Conservation (phyloP, 2,888 invertebrate species). For the Ormyrus thymus region DNA sequence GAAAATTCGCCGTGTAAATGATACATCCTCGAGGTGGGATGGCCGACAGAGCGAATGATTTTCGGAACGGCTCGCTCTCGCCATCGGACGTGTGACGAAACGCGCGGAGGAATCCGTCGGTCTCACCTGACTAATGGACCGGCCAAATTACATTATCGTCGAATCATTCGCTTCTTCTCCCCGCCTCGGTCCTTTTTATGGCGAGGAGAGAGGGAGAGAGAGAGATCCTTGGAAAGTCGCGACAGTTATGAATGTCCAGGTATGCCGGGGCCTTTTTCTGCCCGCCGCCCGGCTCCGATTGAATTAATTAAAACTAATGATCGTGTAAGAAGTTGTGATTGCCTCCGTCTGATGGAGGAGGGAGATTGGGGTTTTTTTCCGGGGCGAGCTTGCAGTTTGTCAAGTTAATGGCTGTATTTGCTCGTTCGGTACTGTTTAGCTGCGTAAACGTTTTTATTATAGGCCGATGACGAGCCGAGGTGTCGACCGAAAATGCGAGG, state of each 20-base stretch:
- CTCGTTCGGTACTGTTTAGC: constrained; percentile 17
- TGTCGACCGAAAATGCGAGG: neutral
- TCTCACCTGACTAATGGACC: constrained; percentile 53
- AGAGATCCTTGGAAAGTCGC: constrained; percentile 30
- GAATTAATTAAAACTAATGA: constrained; percentile 48
- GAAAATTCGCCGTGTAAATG: constrained; percentile 52
- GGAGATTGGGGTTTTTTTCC: neutral
- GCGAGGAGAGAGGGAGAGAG: neutral
- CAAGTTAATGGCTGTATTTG: constrained; percentile 20
- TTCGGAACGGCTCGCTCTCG: constrained; percentile 24
- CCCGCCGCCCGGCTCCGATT: neutral
- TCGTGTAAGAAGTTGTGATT: constrained; percentile 28
- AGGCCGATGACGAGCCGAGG: neutral
- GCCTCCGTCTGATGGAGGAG: neutral
- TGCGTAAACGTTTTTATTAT: constrained; percentile 25
- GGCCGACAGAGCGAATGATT: constrained; percentile 25
- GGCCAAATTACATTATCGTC: constrained; percentile 52
- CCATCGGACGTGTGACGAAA: constrained; percentile 39
- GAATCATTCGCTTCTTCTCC: constrained; percentile 12
- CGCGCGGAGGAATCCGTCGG: constrained; percentile 19
- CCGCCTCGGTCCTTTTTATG: neutral
- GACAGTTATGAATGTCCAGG: constrained; percentile 46
- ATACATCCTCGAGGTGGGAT: constrained; percentile 27
- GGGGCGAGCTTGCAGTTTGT: neutral
- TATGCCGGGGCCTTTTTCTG: neutral